Conservation (phyloP, 64 coral and sea anemone species). For the Stichodactyla mertensii region DNA sequence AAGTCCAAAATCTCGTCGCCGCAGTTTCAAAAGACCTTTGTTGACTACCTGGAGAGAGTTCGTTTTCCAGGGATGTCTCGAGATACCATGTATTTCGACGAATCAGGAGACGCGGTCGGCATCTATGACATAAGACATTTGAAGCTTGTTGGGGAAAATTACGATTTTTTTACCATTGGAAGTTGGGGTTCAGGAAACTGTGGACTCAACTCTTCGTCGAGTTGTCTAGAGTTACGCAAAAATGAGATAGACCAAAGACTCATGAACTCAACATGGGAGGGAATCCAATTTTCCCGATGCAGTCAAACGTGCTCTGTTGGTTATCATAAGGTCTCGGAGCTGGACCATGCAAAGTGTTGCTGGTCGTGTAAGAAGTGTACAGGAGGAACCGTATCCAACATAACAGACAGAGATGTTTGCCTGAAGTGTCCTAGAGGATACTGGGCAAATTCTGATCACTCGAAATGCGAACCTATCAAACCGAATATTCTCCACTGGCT, state of each 20-base stretch:
- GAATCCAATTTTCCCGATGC: slow-evolving; percentile 52
- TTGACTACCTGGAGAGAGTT: slow-evolving; percentile 62
- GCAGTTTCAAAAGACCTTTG: slow-evolving; percentile 18
- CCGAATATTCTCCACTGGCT: slow-evolving; percentile 53
- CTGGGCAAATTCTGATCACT: slow-evolving; percentile 50
- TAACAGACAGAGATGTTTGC: slow-evolving; percentile 57
- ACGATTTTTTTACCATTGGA: slow-evolving; percentile 43
- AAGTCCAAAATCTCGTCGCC: slow-evolving; percentile 16
- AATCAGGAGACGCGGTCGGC: slow-evolving; percentile 64
- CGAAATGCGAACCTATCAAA: slow-evolving; percentile 54
- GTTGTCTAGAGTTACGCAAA: background rate
- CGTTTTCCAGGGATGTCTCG: slow-evolving; percentile 64
- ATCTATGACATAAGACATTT: slow-evolving; percentile 72
- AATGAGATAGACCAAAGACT: slow-evolving; percentile 9
- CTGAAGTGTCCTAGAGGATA: slow-evolving; percentile 51
- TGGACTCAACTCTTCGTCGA: background rate
- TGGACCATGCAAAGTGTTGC: slow-evolving; percentile 59
- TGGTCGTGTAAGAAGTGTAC: slow-evolving; percentile 62
- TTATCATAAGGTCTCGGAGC: slow-evolving; percentile 49
- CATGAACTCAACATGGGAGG: slow-evolving; percentile 9
- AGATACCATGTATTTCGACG: slow-evolving; percentile 51
- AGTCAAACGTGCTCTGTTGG: slow-evolving; percentile 49
- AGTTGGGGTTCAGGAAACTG: slow-evolving; percentile 52
- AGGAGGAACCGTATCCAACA: slow-evolving; percentile 44
- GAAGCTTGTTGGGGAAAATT: slow-evolving; percentile 49